Conservation (phyloP, 2,888 invertebrate species). For the Epirrhoe tristata region DNA sequence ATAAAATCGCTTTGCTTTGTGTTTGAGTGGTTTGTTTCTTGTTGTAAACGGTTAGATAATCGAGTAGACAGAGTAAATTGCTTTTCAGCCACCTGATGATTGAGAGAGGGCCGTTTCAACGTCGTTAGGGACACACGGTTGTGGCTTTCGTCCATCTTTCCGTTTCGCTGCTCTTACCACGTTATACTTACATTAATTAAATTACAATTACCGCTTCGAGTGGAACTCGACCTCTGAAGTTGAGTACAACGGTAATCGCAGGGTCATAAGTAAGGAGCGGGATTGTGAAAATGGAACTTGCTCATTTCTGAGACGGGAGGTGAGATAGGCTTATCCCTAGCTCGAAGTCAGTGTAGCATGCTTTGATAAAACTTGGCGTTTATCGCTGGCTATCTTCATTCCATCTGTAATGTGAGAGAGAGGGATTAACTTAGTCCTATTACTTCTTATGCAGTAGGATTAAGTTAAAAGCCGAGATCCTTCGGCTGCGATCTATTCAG, state of each 20-base stretch:
- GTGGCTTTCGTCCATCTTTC: conserved; percentile 34
- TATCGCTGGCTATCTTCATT: conserved; percentile 38
- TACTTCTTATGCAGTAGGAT: conserved; percentile 23
- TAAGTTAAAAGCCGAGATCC: conserved; percentile 54
- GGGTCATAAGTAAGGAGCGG: conserved; percentile 23
- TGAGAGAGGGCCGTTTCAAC: conserved; percentile 42
- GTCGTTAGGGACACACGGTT: conserved; percentile 41
- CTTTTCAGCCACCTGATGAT: conserved; percentile 54
- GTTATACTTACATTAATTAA: conserved; percentile 34
- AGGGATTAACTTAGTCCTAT: conserved; percentile 34
- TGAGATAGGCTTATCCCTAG: conserved; percentile 32
- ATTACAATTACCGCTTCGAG: conserved; percentile 20
- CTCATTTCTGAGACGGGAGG: conserved; percentile 26
- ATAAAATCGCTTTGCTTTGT: conserved; percentile 50
- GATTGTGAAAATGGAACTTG: conserved; percentile 31
- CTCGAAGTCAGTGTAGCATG: conserved; percentile 35
- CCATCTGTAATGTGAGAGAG: conserved; percentile 35
- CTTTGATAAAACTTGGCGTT: conserved; percentile 30
- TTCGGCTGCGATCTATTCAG: conserved; percentile 53
- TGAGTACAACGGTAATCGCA: conserved; percentile 28
- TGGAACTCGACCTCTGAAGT: conserved; percentile 12
- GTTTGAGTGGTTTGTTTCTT: conserved; percentile 52
- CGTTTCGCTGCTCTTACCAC: conserved; percentile 21
- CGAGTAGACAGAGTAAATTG: conserved; percentile 54
- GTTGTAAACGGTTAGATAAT: conserved; percentile 47